Evolutionary conservation across 2,888 invertebrate species (phyloP), one percentile per base, ranked within the genome.

Genomic region (Campopleginae sp.): DNA sequence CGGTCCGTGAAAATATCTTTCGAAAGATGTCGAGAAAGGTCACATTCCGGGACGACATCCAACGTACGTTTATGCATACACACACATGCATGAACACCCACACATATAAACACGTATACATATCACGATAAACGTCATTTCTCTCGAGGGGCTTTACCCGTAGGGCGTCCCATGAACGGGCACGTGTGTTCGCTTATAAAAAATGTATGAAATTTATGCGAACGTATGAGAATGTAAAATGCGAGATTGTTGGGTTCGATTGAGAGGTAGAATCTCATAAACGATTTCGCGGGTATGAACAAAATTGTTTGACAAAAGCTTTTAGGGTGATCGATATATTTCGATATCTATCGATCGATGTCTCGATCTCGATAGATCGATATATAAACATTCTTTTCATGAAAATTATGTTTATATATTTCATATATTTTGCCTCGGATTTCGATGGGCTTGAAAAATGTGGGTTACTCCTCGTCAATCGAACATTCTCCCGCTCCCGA

Each of bases 141-240:
- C 70, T 71, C 72, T 82, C 33, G 31, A 74, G 80, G 79, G 85
- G 51, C 68, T 72, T 66, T 61, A 66, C 33, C 51, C 14, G 17
- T 61, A 54, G 83, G 74, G 58, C 48, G 58, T 79, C 66, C 14
- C 72, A 31, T 42, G 58, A 65, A 14, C 46, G 48, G 12, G 33
- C 61, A 51, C 71, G 71, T 79, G 72, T 54, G 63, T 33, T 48
- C 46, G 71, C 80, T 84, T 84, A 84, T 84, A 80, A 84, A 84
- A 84, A 77, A 80, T 85, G 71, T 85, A 82, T 82, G 79, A 85
- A 85, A 85, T 80, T 80, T 80, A 85, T 82, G 75, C 82, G 75
- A 85, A 58, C 42, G 68, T 76, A 80, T 66, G 65, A 76, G 76
- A 85, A 85, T 85, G 82, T 80, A 71, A 80, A 82, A 80, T 80